These are phyloP conservation scores for Smutsia temminckii DNA, from an alignment of 2,797 vertebrate genomes.

Conservation along the genomic window DNA sequence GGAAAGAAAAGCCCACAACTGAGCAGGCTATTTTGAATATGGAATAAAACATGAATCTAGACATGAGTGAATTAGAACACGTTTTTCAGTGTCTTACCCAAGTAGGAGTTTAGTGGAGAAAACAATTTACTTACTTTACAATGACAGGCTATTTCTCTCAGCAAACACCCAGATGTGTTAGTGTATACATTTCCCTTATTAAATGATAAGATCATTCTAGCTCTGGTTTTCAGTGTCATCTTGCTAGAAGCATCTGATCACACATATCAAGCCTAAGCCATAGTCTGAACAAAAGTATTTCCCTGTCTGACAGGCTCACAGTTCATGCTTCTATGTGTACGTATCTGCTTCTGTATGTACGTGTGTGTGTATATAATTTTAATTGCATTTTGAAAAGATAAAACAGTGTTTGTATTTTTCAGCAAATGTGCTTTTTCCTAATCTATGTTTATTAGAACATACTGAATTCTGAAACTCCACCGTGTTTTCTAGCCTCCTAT, in stretches of 20 bases:
- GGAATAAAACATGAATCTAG: conserved; percentile 66
- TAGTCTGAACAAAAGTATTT: conserved; percentile 50
- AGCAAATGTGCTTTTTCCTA: conserved; percentile 39
- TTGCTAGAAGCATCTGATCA: conserved; percentile 69
- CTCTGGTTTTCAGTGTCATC: conserved; percentile 66
- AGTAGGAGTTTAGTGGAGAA: conserved; percentile 59
- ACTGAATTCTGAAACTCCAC: conserved; percentile 61
- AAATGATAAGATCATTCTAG: conserved; percentile 69
- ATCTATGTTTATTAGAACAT: conserved; percentile 67
- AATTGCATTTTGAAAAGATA: conserved; percentile 54
- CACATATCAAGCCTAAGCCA: conserved; percentile 58
- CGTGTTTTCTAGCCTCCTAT: conserved; percentile 27
- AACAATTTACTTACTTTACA: conserved; percentile 68
- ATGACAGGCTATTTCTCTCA: conserved; percentile 69
- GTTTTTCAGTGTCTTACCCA: conserved; percentile 65
- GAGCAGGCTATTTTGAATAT: conserved; percentile 50
- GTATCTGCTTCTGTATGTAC: too few species aligned
- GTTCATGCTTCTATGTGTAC: not conserved
- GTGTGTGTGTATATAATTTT: not conserved
- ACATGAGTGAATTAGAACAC: conserved; percentile 60
- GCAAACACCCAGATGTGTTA: conserved; percentile 70
- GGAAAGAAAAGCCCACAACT: conserved; percentile 40
- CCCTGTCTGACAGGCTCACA: conserved; percentile 32
- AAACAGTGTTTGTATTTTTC: conserved; percentile 61
- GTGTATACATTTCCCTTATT: conserved; percentile 66